These are phyloP conservation scores for Salpingus planirostris DNA, from an alignment of 2,888 invertebrate species.

Conservation along the genomic window DNA sequence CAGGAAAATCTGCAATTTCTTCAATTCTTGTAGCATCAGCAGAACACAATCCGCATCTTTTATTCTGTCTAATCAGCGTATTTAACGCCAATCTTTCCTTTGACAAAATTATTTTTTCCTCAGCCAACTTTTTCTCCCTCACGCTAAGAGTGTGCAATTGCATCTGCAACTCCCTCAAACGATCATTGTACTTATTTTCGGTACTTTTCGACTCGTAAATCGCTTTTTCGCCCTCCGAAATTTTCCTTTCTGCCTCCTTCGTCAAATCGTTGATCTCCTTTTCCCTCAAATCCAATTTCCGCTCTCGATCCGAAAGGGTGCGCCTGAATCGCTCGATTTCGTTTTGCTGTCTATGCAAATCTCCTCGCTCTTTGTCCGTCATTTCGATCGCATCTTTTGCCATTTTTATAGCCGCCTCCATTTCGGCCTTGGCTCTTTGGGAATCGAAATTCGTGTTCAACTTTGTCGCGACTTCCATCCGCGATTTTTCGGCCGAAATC, in stretches of 20 bases:
- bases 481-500: slow-evolving; percentile 36
- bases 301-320: slow-evolving; percentile 27
- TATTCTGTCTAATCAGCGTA: slow-evolving; percentile 44
- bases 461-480: slow-evolving; percentile 35
- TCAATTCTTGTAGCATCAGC: too few relatives aligned
- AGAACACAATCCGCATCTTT: slow-evolving; percentile 34
- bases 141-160: slow-evolving; percentile 47
- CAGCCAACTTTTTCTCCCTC: slow-evolving; percentile 53
- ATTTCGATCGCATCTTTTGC: slow-evolving; percentile 37
- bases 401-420: slow-evolving; percentile 39
- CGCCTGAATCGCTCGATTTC: slow-evolving; percentile 35
- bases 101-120: slow-evolving; percentile 51
- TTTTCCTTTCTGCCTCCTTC: slow-evolving; percentile 45
- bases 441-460: slow-evolving; percentile 33
- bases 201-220: slow-evolving; percentile 33
- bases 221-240: slow-evolving; percentile 47
- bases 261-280: slow-evolving; percentile 30
- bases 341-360: slow-evolving; percentile 29
- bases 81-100: slow-evolving; percentile 50
- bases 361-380: slow-evolving; percentile 35
- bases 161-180: slow-evolving; percentile 49
- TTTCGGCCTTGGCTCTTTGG: slow-evolving; percentile 35
- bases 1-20: too few relatives aligned
- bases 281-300: slow-evolving; percentile 31
- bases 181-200: slow-evolving; percentile 48